These are phyloP conservation scores for Therioaphis trifolii DNA, from an alignment of 2,888 invertebrate species.

Conservation along the genomic window DNA sequence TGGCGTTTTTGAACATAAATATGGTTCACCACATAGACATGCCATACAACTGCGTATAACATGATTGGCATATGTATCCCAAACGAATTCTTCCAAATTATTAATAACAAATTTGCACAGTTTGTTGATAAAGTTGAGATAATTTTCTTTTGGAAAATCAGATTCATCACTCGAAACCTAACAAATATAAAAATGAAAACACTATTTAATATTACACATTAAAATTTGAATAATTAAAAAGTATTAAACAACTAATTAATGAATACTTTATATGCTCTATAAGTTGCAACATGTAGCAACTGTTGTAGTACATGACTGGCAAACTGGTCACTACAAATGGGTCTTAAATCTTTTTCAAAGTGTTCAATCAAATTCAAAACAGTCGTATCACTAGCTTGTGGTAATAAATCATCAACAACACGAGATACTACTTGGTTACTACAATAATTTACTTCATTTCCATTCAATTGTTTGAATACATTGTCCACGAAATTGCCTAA, in stretches of 20 bases:
- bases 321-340: conserved; percentile 80
- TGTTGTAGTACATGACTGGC: conserved; percentile 84
- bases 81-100: conserved; percentile 86
- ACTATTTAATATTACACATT: background rate
- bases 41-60: conserved; percentile 80
- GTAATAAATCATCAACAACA: conserved; percentile 80
- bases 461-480: conserved; percentile 78
- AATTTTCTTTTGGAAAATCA: conserved; percentile 21
- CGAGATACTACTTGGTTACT: conserved; percentile 85
- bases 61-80: conserved; percentile 82
- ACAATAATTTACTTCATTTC: conserved; percentile 78
- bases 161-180: background rate
- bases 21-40: conserved; percentile 77
- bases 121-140: conserved; percentile 75
- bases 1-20: conserved; percentile 62
- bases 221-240: background rate
- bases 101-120: conserved; percentile 82
- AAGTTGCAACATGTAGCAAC: conserved; percentile 73
- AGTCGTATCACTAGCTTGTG: conserved; percentile 75
- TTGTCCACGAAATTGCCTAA: conserved; percentile 79
- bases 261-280: conserved; percentile 69
- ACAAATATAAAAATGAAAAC: background rate
- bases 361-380: conserved; percentile 75
- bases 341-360: conserved; percentile 77
- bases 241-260: too few relatives aligned